Conservation (phyloP, 2,888 invertebrate species). For the Pseudococcus longispinus region DNA sequence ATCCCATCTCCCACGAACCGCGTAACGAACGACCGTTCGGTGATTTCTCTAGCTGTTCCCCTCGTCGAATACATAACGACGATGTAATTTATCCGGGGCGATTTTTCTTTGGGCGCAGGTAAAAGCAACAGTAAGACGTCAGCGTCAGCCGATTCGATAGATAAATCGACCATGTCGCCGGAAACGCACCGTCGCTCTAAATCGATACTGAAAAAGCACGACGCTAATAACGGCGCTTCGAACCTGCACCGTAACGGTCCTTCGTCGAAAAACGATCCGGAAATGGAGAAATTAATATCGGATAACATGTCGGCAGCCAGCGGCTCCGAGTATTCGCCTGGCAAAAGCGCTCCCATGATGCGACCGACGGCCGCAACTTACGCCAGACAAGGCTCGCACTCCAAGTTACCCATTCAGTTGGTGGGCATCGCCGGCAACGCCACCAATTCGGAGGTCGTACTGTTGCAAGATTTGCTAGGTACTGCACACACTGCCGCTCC, state of each 20-base stretch:
- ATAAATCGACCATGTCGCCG: constrained; percentile 69
- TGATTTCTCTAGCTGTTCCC: neutral
- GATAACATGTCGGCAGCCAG: constrained; percentile 70
- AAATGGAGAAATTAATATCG: constrained; percentile 77
- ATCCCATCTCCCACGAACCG: too few species aligned
- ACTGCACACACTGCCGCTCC: constrained; percentile 61
- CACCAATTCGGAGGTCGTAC: constrained; percentile 61
- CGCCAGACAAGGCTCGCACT: constrained; percentile 48
- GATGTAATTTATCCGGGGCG: neutral
- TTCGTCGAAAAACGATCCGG: constrained; percentile 69
- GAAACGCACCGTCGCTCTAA: constrained; percentile 74
- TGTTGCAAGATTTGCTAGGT: constrained; percentile 64
- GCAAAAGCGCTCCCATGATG: constrained; percentile 60
- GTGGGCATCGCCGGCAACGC: constrained; percentile 59
- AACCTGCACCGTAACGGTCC: constrained; percentile 62
- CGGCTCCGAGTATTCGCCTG: constrained; percentile 64
- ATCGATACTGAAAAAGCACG: constrained; percentile 78
- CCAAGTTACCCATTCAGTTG: constrained; percentile 59
- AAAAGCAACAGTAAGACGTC: constrained; percentile 70
- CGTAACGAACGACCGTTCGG: neutral
- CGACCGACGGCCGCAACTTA: neutral
- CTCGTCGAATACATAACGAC: neutral
- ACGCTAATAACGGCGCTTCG: constrained; percentile 60
- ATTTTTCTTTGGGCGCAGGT: neutral
- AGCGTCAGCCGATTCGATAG: constrained; percentile 74